phyloP scores from a whole-genome alignment of 37 sponge, comb jelly and placozoan species.

The Sycon ciliatum region DNA sequence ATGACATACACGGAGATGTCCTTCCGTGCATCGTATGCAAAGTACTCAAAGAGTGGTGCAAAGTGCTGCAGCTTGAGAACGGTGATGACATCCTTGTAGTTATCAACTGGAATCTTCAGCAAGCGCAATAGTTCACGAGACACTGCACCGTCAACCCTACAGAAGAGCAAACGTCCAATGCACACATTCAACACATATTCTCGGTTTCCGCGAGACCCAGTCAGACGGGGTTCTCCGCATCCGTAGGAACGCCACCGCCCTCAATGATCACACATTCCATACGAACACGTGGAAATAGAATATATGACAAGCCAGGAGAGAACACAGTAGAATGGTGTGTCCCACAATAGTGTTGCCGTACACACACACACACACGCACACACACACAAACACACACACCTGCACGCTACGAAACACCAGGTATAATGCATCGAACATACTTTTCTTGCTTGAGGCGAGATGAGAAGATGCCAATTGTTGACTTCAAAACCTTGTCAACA shows the following conservation, averaged over 20 bases:
- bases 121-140: slow-evolving; percentile 60
- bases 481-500: slow-evolving; percentile 74
- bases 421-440: background rate
- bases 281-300: no score
- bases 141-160: slow-evolving; percentile 15
- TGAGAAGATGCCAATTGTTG: slow-evolving; percentile 46
- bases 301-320: no score
- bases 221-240: no score
- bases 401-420: background rate
- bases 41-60: slow-evolving; percentile 37
- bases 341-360: no score
- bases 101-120: slow-evolving; percentile 72
- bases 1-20: slow-evolving; percentile 54
- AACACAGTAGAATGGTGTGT: no score
- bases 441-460: background rate
- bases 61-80: slow-evolving; percentile 68
- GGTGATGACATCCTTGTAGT: slow-evolving; percentile 77
- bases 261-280: no score
- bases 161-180: background rate
- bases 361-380: no score
- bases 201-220: background rate
- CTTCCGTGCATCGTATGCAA: slow-evolving; percentile 63
- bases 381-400: no score
- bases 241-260: no score
- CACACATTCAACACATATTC: background rate